Conservation (phyloP, 2,888 invertebrate species). For the Tenthredo mesomela region DNA sequence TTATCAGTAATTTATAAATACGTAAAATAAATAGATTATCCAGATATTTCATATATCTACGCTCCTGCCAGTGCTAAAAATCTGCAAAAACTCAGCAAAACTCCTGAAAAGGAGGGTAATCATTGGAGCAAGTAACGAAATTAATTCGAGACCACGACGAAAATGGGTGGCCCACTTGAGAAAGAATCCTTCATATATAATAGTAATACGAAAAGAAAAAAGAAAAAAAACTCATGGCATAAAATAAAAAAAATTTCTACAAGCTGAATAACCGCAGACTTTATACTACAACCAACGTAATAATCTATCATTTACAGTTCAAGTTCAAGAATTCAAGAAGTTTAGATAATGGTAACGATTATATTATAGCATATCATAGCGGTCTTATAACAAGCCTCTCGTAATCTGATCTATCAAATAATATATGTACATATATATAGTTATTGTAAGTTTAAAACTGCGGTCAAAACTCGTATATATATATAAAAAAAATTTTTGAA, state of each 20-base stretch:
- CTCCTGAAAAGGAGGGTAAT: too few species aligned
- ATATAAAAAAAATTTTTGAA: too few species aligned
- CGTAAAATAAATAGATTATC: too few species aligned
- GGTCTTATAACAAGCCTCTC: not conserved
- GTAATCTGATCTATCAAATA: not conserved
- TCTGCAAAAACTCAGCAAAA: too few species aligned
- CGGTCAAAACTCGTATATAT: not conserved
- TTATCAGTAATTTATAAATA: too few species aligned
- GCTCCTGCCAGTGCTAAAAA: too few species aligned
- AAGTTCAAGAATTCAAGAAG: not conserved
- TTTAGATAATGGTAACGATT: not conserved
- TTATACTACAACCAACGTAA: not conserved
- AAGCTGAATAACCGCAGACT: not conserved
- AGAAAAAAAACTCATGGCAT: not conserved
- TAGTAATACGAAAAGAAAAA: not conserved
- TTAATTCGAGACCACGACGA: too few species aligned
- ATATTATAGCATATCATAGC: not conserved
- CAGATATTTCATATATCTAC: too few species aligned
- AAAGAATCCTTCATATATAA: too few species aligned
- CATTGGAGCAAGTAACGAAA: too few species aligned
- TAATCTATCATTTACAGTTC: not conserved
- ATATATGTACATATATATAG: not conserved
- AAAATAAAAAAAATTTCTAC: not conserved
- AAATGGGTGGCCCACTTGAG: too few species aligned
- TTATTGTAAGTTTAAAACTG: not conserved